phyloP scores from a whole-genome alignment of 2,888 invertebrate species.

The Volucella inflata region DNA sequence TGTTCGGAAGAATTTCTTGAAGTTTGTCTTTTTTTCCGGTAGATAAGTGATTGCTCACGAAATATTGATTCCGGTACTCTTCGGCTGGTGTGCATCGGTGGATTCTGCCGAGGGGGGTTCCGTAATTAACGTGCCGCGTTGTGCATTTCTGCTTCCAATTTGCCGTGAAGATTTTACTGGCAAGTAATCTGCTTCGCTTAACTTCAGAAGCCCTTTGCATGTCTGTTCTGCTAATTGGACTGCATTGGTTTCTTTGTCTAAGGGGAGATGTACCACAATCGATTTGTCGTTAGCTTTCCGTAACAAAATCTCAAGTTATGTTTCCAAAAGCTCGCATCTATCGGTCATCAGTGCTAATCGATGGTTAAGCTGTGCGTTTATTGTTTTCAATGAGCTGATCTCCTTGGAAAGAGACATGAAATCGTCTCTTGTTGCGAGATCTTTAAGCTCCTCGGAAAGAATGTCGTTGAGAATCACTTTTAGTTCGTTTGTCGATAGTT shows the following conservation, averaged over 20 bases:
- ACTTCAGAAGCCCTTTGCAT: conserved; percentile 24
- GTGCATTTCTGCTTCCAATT: background rate
- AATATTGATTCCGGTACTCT: background rate
- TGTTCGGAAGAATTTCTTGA: background rate
- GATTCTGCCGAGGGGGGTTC: background rate
- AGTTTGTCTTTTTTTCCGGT: conserved; percentile 2
- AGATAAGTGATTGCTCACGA: background rate
- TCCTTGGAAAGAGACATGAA: no score
- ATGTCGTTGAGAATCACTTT: no score
- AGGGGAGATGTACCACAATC: conserved; percentile 25
- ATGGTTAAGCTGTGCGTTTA: conserved; percentile 10
- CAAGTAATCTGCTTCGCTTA: conserved; percentile 3
- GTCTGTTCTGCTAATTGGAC: conserved; percentile 18
- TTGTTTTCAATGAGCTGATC: no score
- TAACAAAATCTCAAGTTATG: no score
- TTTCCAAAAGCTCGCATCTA: conserved; percentile 2
- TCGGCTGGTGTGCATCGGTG: background rate
- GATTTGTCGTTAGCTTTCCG: conserved; percentile 6
- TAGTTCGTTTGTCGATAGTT: no score
- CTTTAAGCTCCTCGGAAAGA: no score
- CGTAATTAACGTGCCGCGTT: background rate
- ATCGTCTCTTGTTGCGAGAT: no score
- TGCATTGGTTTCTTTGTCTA: conserved; percentile 24
- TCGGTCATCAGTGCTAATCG: conserved; percentile 5
- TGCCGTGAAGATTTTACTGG: background rate